Conservation (phyloP, 2,888 invertebrate genomes). For the Drosophila parthenogenetica region DNA sequence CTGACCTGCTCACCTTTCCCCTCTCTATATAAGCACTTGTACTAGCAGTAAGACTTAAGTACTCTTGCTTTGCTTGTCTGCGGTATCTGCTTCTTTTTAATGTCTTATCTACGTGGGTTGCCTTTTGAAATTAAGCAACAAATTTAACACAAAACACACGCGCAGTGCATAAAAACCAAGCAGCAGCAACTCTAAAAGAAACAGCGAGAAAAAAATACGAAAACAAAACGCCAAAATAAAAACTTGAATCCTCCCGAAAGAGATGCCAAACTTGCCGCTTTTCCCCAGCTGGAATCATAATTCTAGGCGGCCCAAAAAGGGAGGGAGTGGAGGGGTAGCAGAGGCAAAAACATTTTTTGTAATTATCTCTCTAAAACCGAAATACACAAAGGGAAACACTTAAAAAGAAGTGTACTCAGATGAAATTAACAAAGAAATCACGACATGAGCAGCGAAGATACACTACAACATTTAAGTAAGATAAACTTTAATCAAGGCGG, state of each 20-base stretch:
- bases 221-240: constrained; percentile 12
- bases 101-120: constrained; percentile 69
- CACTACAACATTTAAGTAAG: not conserved
- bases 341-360: constrained; percentile 76
- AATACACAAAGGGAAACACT: constrained; percentile 33
- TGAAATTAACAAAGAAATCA: not conserved
- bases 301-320: constrained; percentile 64
- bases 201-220: not conserved
- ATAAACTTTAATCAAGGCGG: not conserved
- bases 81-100: constrained; percentile 63
- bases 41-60: constrained; percentile 25
- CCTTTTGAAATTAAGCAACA: constrained; percentile 71
- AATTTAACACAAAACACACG: constrained; percentile 74
- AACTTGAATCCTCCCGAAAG: constrained; percentile 12
- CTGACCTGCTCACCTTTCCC: no score
- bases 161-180: constrained; percentile 72
- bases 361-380: constrained; percentile 73
- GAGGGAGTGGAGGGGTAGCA: constrained; percentile 42
- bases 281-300: constrained; percentile 61
- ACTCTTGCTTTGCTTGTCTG: constrained; percentile 31
- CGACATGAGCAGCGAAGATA: constrained; percentile 5
- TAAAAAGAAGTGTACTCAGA: not conserved
- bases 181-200: constrained; percentile 28
- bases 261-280: not conserved
- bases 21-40: not conserved